Evolutionary conservation across 2,888 invertebrate genomes (phyloP).

Genomic region (Clitarchus hookeri): DNA sequence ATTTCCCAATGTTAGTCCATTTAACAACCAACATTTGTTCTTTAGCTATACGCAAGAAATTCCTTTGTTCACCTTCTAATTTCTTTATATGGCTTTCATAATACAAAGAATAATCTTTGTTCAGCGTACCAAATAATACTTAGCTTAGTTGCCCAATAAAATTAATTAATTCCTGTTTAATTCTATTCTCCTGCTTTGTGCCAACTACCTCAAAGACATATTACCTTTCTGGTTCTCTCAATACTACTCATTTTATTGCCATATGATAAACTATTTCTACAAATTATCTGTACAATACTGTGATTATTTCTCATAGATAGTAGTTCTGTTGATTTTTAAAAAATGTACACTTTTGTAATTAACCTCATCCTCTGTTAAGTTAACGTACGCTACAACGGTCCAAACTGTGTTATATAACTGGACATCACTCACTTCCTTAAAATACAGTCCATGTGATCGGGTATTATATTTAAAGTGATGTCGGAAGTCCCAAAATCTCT

Average conservation of each 20-base stretch:
- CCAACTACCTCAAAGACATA: no score
- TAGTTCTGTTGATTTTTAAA: background rate
- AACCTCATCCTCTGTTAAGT: background rate
- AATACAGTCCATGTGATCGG: background rate
- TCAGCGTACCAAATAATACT: background rate
- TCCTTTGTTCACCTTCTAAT: background rate
- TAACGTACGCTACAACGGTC: background rate
- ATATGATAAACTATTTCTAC: background rate
- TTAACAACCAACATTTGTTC: background rate
- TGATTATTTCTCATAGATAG: background rate
- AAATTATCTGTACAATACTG: background rate
- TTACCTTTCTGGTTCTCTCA: background rate
- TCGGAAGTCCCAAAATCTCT: background rate
- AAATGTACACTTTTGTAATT: background rate
- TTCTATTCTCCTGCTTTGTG: no score
- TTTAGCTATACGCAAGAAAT: background rate
- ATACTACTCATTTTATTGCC: background rate
- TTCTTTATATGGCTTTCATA: background rate
- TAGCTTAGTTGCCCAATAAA: background rate
- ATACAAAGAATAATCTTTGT: background rate
- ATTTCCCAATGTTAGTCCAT: background rate
- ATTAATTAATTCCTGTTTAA: background rate
- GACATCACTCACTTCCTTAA: background rate
- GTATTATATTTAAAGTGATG: background rate
- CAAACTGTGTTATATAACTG: background rate